Percentiles rank a stretch among this genome's conserved stretches.
Evolutionary conservation across 1,140 invertebrate species (phyloP).

Genomic region (Wasmannia auropunctata): DNA sequence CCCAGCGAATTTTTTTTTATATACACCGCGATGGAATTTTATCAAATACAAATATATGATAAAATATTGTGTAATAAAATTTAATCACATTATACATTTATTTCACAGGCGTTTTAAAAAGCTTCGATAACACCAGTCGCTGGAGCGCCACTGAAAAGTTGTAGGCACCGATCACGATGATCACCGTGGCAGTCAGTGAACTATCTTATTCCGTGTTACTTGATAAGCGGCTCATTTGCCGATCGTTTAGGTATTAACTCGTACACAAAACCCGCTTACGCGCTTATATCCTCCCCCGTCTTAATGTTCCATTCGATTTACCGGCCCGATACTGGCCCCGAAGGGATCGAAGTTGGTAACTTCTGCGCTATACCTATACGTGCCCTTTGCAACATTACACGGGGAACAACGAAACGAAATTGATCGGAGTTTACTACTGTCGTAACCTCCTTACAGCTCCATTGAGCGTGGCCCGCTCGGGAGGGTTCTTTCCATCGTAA

Average conservation of each 20-base stretch:
- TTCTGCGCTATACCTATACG: neutral
- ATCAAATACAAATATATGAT: neutral
- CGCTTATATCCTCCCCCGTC: no score
- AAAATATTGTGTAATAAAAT: neutral
- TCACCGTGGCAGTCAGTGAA: neutral
- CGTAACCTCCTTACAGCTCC: constrained; percentile 58
- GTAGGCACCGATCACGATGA: no score
- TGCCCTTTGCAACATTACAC: constrained; percentile 9
- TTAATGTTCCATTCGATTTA: constrained; percentile 48
- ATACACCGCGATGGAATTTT: neutral
- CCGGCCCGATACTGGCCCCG: neutral
- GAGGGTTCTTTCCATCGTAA: constrained; percentile 59
- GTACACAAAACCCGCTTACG: constrained; percentile 22
- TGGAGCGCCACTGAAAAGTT: no score
- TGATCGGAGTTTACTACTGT: constrained; percentile 61
- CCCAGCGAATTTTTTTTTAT: neutral
- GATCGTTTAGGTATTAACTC: constrained; percentile 3
- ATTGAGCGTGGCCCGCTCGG: constrained; percentile 26
- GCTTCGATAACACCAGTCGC: no score
- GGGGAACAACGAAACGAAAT: constrained; percentile 57
- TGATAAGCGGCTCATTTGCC: neutral
- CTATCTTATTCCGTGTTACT: neutral
- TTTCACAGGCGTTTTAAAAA: neutral
- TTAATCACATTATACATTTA: neutral
- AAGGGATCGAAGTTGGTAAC: constrained; percentile 26